Evolutionary conservation across 2,888 invertebrate genomes (phyloP), one percentile per base, ranked within the genome.

Genomic region (Nezara viridula): DNA sequence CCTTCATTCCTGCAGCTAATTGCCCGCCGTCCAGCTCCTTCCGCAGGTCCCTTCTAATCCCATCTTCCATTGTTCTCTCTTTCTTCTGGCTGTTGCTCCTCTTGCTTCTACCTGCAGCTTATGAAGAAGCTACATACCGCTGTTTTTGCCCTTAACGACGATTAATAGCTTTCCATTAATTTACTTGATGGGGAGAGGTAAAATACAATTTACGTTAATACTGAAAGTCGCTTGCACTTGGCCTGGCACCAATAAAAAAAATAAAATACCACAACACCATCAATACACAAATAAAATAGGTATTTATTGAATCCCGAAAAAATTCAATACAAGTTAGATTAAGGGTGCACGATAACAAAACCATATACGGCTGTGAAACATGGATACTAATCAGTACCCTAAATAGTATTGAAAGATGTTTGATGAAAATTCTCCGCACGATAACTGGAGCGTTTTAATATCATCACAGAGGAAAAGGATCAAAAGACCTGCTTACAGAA

Each of bases 1-100:
- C 81, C 24, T 81, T 81, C n/a, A 81, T 81, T 81, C 81, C 81
- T 44, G 12, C 0, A n/a, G 81, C 81, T 81, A 81, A 81, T 81
- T 47, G 81, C 81, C 14, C 81, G 81, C 1, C 12, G 81, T 14
- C 44, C 44, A 24, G 77, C 40, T 44, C 44, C 81, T 44, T 77
- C 77, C 66, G 19, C 66, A 0, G 32, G 6, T 21, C 21, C n/a
- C 81, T 12, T 14, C 44, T 14, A 44, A 40, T 44, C 77, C 21
- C 2, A 9, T 10, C 5, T n/a, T 77, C 81, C 47, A 40, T 81
- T 44, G 44, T 81, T 4, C 2, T 81, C 77, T 10, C 40, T 77
- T 77, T 77, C 77, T 77, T 81, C 9, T n/a, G 4, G 5, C n/a
- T 44, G n/a, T 81, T 44, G n/a, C 44, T 47, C 44, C 44, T 24